Base-by-base conservation (phyloP, 2,888 invertebrate genomes). In the Mesorhabditis spiculigera region DNA sequence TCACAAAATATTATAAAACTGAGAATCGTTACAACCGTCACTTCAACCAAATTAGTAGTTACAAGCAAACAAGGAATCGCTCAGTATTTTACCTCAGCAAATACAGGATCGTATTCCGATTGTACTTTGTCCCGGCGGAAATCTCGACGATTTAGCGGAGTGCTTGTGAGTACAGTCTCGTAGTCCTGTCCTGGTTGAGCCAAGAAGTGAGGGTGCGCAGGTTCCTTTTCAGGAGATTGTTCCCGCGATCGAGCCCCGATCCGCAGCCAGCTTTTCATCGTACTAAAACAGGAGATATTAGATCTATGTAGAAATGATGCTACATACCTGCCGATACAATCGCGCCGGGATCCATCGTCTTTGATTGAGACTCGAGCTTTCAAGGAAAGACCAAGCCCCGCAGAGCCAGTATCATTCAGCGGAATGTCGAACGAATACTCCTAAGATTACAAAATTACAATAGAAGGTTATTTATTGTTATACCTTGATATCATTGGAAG, bases 391-490 rank as follows among this genome's bases (percentile, higher is more conserved):
- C 91, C 97, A 1, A 85, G 69, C 45, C 97, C 97, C 2, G 97
- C 96, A 85, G 95, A 95, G 86, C 96, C 95, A 0, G 95, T 93
- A 86, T 96, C 96, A 86, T 95, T 94, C 0, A 97, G 93, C 4
- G 96, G 94, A 82, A 98, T 95, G 85, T 95, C 93, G 77, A 97
- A 90, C 3, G 93, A 92, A 6, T 96, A 89, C 45, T 93, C 90
- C 85, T 77, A 70, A 64, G 61, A 64, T 6, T 63, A 68, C 43
- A 62, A 16, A 28, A 28, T 79, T 71, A 6, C 71, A 63, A 13
- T 64, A 50, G 8, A 62, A 10, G 6, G 6, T 66, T n/a, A n/a
- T n/a, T 45, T 66, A 13, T 44, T 41, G 3, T 66, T 16, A 3
- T 65, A 41, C 65, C 16, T 41, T 8, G 13, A 41, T 43, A 10